These are phyloP conservation scores for Yoshiicerus persimilis DNA, from an alignment of 1,140 invertebrate species.

Conservation along the genomic window DNA sequence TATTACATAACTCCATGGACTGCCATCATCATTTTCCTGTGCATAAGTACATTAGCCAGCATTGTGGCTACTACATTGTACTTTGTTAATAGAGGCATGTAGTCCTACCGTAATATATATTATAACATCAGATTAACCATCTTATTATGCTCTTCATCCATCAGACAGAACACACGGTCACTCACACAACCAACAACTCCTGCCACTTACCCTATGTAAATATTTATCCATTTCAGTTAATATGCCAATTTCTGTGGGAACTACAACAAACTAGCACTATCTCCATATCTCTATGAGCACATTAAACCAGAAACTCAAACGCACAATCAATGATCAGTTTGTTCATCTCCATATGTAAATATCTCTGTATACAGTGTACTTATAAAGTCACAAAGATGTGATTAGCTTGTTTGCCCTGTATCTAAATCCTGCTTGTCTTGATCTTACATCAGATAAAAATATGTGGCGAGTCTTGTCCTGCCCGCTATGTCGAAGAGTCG, in stretches of 20 bases:
- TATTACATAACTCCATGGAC: background rate
- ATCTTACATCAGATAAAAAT: background rate
- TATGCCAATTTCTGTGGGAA: background rate
- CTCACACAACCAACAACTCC: background rate
- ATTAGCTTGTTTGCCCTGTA: background rate
- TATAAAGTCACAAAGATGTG: constrained; percentile 1
- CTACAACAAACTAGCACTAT: background rate
- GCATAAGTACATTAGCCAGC: background rate
- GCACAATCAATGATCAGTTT: background rate
- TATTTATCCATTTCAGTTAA: background rate
- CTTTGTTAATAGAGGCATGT: background rate
- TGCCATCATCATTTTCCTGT: background rate
- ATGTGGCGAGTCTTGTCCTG: background rate
- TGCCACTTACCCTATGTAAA: background rate
- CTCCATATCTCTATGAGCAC: background rate
- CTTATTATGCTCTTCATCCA: background rate
- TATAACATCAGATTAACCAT: background rate
- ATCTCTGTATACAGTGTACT: background rate
- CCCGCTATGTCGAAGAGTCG: background rate
- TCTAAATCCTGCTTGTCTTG: constrained; percentile 22
- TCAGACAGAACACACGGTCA: background rate
- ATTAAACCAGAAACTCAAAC: background rate
- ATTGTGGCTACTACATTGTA: background rate
- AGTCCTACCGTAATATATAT: no score
- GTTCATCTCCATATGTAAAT: background rate